Conservation (phyloP, 2,797 vertebrate genomes). For the Gadopsis marmoratus region DNA sequence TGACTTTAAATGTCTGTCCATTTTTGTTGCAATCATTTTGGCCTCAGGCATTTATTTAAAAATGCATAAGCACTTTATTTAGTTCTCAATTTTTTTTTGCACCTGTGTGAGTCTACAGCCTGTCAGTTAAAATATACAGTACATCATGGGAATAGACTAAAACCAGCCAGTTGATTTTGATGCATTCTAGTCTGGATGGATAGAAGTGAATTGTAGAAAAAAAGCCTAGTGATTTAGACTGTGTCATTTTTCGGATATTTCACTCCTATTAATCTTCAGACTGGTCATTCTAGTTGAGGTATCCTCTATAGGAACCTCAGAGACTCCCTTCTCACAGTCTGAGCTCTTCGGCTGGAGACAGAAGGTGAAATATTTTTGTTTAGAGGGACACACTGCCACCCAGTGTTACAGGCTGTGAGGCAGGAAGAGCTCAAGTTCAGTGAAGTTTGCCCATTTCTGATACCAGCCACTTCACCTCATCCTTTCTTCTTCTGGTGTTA, state of each 20-base stretch:
- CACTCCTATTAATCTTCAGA: conserved; percentile 4
- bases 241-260: conserved; percentile 5
- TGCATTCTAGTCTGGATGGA: neutral
- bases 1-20: neutral
- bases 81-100: neutral
- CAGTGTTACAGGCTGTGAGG: conserved; percentile 69
- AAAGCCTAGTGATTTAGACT: neutral
- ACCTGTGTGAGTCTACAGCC: neutral
- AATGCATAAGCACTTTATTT: neutral
- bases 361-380: conserved; percentile 56
- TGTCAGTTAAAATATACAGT: neutral
- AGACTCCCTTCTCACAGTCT: conserved; percentile 17
- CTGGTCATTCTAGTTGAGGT: conserved; percentile 14
- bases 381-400: conserved; percentile 85
- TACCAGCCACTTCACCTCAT: neutral
- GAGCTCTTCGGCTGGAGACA: conserved; percentile 52
- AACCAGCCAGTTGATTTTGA: neutral
- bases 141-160: neutral
- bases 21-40: conserved; percentile 1
- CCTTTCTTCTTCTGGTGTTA: neutral
- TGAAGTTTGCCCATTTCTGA: conserved; percentile 23
- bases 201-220: neutral
- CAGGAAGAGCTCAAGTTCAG: conserved; percentile 36
- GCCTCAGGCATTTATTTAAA: neutral
- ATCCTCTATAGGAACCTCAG: conserved; percentile 22